Evolutionary conservation across 1,140 invertebrate genomes (phyloP), one percentile per base, ranked within the genome.

Genomic region (Apis laboriosa): DNA sequence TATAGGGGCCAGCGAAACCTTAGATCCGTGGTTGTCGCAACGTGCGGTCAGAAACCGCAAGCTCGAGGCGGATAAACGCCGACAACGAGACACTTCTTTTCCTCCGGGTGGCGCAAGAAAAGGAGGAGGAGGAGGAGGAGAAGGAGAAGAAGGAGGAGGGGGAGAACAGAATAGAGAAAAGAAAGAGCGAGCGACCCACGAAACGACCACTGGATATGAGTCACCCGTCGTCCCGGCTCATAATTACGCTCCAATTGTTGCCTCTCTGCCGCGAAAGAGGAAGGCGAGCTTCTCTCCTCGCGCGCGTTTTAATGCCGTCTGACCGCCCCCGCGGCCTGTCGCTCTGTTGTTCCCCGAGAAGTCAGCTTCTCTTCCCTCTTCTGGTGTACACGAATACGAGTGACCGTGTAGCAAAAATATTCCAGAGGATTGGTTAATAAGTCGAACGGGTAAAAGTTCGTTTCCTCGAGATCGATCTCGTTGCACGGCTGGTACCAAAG

Each of bases 201-300:
- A 76, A 84, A 71, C 78, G 83, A 81, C 78, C 85, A 51, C 68
- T 79, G 77, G 68, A 79, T 74, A 66, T 89, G 88, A 89, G 84
- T 89, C 88, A 89, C 68, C 87, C 81, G 84, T 71, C 61, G 83
- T 70, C 83, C 61, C 64, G 79, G 73, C 56, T 89, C 88, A 85
- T 89, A 89, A 89, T 89, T 89, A 89, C 85, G 88, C 88, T 89
- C 88, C 88, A 87, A 89, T 89, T 89, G 88, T 89, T 89, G 88
- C 68, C 88, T 56, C 75, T 60, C 60, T 79, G 34, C 66, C 43
- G 49, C 61, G 83, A 53, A 77, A 34, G 55, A 78, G 64, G 77
- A 85, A 75, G 71, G 72, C 81, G 71, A 15, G 67, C 80, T 66
- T 53, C 66, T 76, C 80, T 66, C 53, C 66, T 73, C 78, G 34